These are phyloP conservation scores for Cladorhizidae sp. DNA, from an alignment of 37 sponge, comb jelly and placozoan species.

Conservation along the genomic window DNA sequence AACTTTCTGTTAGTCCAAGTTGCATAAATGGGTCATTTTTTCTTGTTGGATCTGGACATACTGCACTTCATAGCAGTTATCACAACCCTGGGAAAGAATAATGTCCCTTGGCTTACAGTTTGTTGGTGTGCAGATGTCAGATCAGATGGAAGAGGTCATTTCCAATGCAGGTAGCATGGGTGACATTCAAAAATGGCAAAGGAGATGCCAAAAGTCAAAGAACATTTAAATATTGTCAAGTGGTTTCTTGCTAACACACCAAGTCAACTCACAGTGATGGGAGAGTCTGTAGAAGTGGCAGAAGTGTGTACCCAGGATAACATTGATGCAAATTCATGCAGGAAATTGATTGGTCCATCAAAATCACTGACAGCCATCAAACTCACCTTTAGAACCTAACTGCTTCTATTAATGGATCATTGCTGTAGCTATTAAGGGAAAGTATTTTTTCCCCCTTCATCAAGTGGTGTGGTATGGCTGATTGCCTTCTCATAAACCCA, in stretches of 20 bases:
- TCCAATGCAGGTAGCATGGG: no score
- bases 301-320: no score
- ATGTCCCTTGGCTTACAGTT: background rate
- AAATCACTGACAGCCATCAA: background rate
- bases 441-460: no score
- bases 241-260: background rate
- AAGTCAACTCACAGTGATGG: background rate
- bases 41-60: background rate
- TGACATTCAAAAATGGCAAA: no score
- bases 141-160: no score
- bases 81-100: no score
- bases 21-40: background rate
- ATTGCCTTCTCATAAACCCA: no score
- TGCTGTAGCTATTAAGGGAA: no score
- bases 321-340: background rate
- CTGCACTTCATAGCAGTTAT: background rate
- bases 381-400: background rate
- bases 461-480: no score
- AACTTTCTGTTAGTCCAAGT: background rate
- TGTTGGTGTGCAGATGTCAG: background rate
- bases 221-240: background rate
- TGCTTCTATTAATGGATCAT: no score
- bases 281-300: background rate
- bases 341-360: background rate
- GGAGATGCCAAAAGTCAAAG: background rate